Evolutionary conservation across 2,888 invertebrate genomes (phyloP).

Genomic region (Mimachlamys varia): DNA sequence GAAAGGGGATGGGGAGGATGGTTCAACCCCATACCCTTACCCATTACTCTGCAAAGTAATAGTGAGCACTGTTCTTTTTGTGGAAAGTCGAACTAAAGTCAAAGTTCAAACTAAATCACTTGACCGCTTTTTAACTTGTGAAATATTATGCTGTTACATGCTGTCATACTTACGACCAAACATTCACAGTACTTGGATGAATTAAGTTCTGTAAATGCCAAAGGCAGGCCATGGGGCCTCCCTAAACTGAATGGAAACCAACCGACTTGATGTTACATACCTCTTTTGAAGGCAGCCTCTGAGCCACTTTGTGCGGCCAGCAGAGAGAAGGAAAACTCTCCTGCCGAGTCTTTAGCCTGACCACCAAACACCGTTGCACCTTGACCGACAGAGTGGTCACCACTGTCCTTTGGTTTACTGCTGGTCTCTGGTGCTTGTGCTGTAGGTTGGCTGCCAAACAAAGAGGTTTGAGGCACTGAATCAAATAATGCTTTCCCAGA

Average conservation of each 20-base stretch:
- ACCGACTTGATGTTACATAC: constrained; percentile 11
- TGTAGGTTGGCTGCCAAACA: neutral
- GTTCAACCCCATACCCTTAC: too few species aligned
- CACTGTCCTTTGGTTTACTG: constrained; percentile 47
- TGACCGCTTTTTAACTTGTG: too few species aligned
- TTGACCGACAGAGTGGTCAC: constrained; percentile 40
- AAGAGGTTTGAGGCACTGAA: neutral
- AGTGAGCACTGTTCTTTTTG: too few species aligned
- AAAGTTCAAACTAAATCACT: too few species aligned
- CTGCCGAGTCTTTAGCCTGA: constrained; percentile 35
- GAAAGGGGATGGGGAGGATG: too few species aligned
- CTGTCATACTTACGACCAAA: too few species aligned
- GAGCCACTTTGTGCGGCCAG: constrained; percentile 52
- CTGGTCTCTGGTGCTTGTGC: constrained; percentile 44
- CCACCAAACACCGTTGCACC: constrained; percentile 50
- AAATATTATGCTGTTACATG: too few species aligned
- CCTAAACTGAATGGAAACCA: neutral
- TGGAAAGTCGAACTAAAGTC: too few species aligned
- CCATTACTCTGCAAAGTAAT: too few species aligned
- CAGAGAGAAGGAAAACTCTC: constrained; percentile 61
- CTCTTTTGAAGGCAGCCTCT: constrained; percentile 42
- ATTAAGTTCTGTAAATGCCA: too few species aligned
- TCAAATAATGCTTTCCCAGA: constrained; percentile 34
- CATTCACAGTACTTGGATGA: too few species aligned
- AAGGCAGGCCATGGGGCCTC: too few species aligned